These are phyloP conservation scores for Tenthredo scrophulariae DNA, from an alignment of 2,888 invertebrate species.

Conservation along the genomic window DNA sequence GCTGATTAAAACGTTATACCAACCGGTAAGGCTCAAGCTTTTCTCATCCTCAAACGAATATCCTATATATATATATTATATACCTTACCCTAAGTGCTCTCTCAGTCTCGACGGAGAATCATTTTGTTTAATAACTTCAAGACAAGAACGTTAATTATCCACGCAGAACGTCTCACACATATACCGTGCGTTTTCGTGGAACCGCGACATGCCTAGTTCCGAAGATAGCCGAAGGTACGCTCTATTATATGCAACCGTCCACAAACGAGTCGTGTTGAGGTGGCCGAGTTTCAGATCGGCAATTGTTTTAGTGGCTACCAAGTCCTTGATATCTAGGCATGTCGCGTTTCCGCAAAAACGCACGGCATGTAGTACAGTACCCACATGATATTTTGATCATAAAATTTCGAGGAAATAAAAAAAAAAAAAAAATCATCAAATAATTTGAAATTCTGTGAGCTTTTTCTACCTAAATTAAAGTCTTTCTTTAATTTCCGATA, in stretches of 20 bases:
- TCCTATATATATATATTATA: background rate
- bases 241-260: too few species aligned
- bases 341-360: too few species aligned
- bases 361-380: too few species aligned
- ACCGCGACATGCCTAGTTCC: too few species aligned
- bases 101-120: conserved; percentile 13
- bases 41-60: background rate
- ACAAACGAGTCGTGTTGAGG: too few species aligned
- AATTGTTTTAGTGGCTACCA: too few species aligned
- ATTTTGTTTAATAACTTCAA: conserved; percentile 2
- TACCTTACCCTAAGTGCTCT: background rate
- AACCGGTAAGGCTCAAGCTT: background rate
- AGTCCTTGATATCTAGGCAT: too few species aligned
- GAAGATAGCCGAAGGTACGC: too few species aligned
- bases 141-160: background rate
- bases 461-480: background rate
- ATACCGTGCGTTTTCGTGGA: too few species aligned
- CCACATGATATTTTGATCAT: background rate
- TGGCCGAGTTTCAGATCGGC: too few species aligned
- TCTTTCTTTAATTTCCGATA: background rate
- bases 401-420: background rate
- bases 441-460: background rate
- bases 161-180: background rate
- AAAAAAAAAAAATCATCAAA: background rate
- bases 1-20: conserved; percentile 22